Percentiles rank a stretch among this genome's conserved stretches.
phyloP scores from a whole-genome alignment of 2,113 vertebrate species.

The Limanda limanda region DNA sequence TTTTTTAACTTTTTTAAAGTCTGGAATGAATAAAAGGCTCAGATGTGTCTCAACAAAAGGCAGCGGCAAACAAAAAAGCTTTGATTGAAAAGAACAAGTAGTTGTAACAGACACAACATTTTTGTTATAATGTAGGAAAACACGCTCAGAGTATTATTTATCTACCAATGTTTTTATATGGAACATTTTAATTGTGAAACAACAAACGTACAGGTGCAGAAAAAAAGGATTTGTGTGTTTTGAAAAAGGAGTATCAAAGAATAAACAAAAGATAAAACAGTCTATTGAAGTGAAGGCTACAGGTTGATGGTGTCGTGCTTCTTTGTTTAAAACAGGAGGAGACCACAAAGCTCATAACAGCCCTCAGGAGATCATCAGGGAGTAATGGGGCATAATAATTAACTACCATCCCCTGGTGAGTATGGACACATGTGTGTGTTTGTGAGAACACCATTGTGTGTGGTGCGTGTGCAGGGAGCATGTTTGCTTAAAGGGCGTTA shows the following conservation, averaged over 20 bases:
- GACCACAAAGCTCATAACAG: slow-evolving; percentile 30
- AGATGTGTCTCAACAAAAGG: too few species aligned
- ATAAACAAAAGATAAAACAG: background rate
- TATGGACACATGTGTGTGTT: background rate
- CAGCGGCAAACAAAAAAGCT: too few species aligned
- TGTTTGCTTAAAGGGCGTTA: background rate
- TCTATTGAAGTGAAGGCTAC: background rate
- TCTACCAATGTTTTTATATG: too few species aligned
- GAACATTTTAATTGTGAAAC: too few species aligned
- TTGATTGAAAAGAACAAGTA: too few species aligned
- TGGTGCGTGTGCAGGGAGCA: slow-evolving; percentile 11
- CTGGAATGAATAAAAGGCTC: too few species aligned
- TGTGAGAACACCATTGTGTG: slow-evolving; percentile 4
- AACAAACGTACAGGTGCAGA: too few species aligned
- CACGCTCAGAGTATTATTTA: too few species aligned
- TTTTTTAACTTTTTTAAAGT: too few species aligned
- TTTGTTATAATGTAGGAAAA: too few species aligned
- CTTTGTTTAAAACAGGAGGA: slow-evolving; percentile 29
- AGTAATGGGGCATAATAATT: slow-evolving; percentile 61
- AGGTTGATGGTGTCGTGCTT: slow-evolving; percentile 29
- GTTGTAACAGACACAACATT: too few species aligned
- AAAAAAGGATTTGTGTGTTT: background rate
- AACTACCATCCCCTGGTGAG: slow-evolving; percentile 38
- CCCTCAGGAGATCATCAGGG: slow-evolving; percentile 48
- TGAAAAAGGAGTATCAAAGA: background rate